phyloP scores from a whole-genome alignment of 2,797 vertebrate genomes.

The Gila robusta region DNA sequence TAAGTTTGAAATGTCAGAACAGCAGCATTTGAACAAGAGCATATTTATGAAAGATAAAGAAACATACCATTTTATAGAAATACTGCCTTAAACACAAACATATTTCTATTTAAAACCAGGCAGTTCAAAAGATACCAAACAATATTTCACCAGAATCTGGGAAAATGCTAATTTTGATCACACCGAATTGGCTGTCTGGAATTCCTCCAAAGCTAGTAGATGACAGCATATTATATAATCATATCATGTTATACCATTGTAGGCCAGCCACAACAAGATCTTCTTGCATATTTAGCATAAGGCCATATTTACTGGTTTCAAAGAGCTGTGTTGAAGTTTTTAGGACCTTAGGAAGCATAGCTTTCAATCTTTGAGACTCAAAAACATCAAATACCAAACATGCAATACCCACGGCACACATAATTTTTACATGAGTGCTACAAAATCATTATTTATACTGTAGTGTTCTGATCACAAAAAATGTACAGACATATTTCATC shows the following conservation, averaged over 20 bases:
- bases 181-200: neutral
- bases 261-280: neutral
- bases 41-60: neutral
- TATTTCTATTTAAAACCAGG: neutral
- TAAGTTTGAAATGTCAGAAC: neutral
- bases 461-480: conserved; percentile 8
- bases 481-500: neutral
- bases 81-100: neutral
- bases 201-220: neutral
- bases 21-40: neutral
- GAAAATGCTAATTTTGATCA: neutral
- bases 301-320: neutral
- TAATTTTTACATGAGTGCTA: neutral
- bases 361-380: conserved; percentile 12
- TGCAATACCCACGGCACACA: conserved; percentile 3
- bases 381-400: neutral
- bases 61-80: neutral
- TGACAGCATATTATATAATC: neutral
- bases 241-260: neutral
- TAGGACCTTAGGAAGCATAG: neutral
- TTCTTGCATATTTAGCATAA: neutral
- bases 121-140: neutral
- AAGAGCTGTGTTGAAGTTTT: conserved; percentile 3
- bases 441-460: conserved; percentile 12
- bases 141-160: neutral